Conservation (phyloP, 2,113 vertebrate genomes). For the Neogobius melanostomus region DNA sequence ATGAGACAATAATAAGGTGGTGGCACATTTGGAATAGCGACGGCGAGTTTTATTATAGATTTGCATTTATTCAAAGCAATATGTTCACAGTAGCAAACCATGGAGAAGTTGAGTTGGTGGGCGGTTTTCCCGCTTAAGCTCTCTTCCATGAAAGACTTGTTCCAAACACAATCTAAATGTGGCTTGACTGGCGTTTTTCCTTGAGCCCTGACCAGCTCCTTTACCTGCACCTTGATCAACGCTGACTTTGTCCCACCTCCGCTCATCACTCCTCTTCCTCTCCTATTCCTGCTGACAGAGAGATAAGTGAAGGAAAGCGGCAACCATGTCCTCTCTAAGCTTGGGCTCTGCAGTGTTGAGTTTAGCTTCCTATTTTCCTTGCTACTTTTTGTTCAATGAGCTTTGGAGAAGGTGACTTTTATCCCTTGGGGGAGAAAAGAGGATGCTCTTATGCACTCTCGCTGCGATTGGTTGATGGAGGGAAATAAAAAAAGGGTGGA, state of each 20-base stretch:
- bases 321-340: slow-evolving; percentile 65
- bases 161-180: background rate
- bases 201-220: slow-evolving; percentile 16
- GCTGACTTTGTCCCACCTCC: slow-evolving; percentile 9
- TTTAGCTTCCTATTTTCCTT: slow-evolving; percentile 75
- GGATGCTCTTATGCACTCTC: slow-evolving; percentile 67
- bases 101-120: too few species aligned
- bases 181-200: background rate
- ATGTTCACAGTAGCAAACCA: too few species aligned
- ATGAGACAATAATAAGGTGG: too few species aligned
- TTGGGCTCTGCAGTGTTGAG: slow-evolving; percentile 71
- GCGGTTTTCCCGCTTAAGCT: too few species aligned
- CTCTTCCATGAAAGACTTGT: background rate
- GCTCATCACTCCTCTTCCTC: slow-evolving; percentile 11
- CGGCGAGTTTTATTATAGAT: too few species aligned
- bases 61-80: too few species aligned
- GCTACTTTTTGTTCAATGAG: slow-evolving; percentile 77
- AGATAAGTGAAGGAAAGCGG: slow-evolving; percentile 63
- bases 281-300: slow-evolving; percentile 67
- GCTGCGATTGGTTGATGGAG: slow-evolving; percentile 53
- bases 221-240: slow-evolving; percentile 8
- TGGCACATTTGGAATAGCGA: too few species aligned
- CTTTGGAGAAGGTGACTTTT: slow-evolving; percentile 79
- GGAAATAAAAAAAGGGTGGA: slow-evolving; percentile 30
- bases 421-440: slow-evolving; percentile 67